These are phyloP conservation scores for Aspidapion aeneum DNA, from an alignment of 2,888 invertebrate genomes.

Conservation along the genomic window DNA sequence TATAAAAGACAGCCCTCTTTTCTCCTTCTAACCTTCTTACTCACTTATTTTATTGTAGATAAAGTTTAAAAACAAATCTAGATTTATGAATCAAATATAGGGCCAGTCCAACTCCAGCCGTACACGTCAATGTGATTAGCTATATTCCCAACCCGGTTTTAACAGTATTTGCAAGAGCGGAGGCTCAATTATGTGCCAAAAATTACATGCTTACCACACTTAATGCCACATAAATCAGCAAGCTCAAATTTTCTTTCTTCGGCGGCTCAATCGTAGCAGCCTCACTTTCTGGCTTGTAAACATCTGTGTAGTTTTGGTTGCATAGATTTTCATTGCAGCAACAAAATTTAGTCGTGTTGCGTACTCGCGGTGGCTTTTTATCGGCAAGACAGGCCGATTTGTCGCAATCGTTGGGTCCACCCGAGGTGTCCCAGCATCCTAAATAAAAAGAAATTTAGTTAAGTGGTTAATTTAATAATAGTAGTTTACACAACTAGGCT, in stretches of 20 bases:
- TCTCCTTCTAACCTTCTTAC: too few relatives aligned
- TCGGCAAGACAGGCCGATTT: constrained; percentile 56
- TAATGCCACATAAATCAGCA: constrained; percentile 34
- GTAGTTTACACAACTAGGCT: too few relatives aligned
- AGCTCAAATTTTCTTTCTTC: constrained; percentile 32
- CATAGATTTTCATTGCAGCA: constrained; percentile 79
- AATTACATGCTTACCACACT: constrained; percentile 14
- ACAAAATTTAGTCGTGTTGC: constrained; percentile 70
- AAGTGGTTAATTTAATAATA: too few relatives aligned
- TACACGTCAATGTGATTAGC: too few relatives aligned
- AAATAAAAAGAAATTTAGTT: constrained; percentile 9
- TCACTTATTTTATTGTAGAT: too few relatives aligned
- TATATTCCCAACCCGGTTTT: too few relatives aligned
- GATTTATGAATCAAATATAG: too few relatives aligned
- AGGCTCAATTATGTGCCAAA: too few relatives aligned
- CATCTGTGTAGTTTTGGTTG: constrained; percentile 61
- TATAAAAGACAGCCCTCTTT: too few relatives aligned
- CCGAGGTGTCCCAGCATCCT: constrained; percentile 58
- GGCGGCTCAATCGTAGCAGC: constrained; percentile 30
- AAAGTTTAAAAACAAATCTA: too few relatives aligned
- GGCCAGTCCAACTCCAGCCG: too few relatives aligned
- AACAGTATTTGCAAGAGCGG: too few relatives aligned
- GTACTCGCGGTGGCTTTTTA: constrained; percentile 53
- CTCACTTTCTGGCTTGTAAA: constrained; percentile 45
- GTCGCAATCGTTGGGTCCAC: constrained; percentile 53